A percentile compares a stretch with the other conserved stretches of the same genome.
These are phyloP conservation scores for Anolis apletophallus DNA, from an alignment of 2,797 vertebrate species.

Conservation along the genomic window DNA sequence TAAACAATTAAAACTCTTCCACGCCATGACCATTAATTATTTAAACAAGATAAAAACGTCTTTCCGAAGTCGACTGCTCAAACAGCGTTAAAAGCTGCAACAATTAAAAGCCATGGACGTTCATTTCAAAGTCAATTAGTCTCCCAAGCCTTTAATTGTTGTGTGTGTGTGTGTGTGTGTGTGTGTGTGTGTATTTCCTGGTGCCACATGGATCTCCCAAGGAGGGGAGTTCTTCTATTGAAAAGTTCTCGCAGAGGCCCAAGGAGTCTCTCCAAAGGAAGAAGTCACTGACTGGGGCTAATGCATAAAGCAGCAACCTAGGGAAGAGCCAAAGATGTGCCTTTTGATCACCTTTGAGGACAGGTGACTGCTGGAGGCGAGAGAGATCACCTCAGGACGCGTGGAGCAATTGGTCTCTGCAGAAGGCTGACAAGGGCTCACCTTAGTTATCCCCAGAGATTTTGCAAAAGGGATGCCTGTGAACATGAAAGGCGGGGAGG, in stretches of 20 bases:
- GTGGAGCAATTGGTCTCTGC: constrained; percentile 70
- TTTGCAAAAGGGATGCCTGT: constrained; percentile 65
- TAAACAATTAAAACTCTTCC: no score
- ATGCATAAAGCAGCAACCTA: no score
- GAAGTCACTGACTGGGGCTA: no score
- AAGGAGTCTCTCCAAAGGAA: background rate
- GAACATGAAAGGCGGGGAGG: constrained; percentile 68
- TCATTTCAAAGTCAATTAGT: no score
- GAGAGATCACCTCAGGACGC: constrained; percentile 61
- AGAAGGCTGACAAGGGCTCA: constrained; percentile 58
- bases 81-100: no score
- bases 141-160: no score
- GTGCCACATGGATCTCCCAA: background rate
- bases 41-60: no score
- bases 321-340: background rate
- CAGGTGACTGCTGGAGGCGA: constrained; percentile 42
- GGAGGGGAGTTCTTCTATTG: background rate
- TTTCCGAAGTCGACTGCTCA: no score
- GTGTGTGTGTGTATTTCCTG: no score
- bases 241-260: background rate
- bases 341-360: constrained; percentile 57
- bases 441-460: constrained; percentile 63
- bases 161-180: no score
- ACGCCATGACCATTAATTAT: no score
- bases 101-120: no score